Base-by-base conservation (phyloP, 2,797 vertebrate species). In the Sparidentex hasta region DNA sequence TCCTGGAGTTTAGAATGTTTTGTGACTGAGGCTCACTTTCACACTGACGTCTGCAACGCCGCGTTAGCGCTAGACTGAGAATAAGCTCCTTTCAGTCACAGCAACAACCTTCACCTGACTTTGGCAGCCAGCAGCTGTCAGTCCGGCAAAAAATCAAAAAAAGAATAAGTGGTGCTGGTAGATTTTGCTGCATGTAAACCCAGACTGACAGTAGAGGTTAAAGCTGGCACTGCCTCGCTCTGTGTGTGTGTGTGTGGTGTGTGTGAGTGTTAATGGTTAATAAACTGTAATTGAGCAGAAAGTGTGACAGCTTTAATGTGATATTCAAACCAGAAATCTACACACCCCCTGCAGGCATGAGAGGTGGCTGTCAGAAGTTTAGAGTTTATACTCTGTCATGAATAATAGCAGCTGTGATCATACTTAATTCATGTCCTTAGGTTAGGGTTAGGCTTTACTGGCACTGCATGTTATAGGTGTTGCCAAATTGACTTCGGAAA, bases 31-130 rank as follows among this genome's bases (percentile, higher is more conserved):
- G 46, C 52, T 17, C 51, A 12, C n/a, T 14, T 51, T 76, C 50
- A 29, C 65, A 68, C 68, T 52, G 47, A 18, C 1, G 2, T 48
- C 62, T 21, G 55, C 47, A 23, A 23, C 38, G 17, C 27, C 58
- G 54, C 18, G 21, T n/a, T 55, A 1, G 12, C 67, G 57, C 43
- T 33, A 11, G 13, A 71, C n/a, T 43, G 13, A 18, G 4, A 72
- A 65, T 71, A 71, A 56, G 69, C 76, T 78, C 33, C 64, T 84
- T 69, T 76, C n/a, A 73, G 58, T 20, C 27, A 33, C 55, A 57
- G 66, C 33, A 16, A 11, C 43, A 78, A 84, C 75, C 80, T 88
- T 87, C 63, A 65, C 76, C 48, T 71, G 76, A 84, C 87, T 77
- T 85, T 85, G 71, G n/a, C 74, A 56, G 47, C 41, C 25, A 2